Conservation (phyloP, 2,888 invertebrate species). For the Cinara cedri region DNA sequence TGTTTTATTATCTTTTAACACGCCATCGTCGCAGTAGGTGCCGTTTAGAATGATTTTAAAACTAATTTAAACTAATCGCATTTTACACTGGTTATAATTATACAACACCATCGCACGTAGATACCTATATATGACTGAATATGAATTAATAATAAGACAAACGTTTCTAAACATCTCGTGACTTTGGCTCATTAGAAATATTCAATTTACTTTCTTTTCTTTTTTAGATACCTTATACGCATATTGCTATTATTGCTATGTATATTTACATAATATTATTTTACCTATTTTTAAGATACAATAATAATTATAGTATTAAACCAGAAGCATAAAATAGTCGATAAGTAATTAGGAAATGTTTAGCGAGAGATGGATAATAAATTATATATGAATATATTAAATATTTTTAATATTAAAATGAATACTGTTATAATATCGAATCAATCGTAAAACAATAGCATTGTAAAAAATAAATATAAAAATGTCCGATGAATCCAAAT, state of each 20-base stretch:
- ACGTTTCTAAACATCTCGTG: slow-evolving; percentile 38
- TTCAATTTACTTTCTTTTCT: slow-evolving; percentile 25
- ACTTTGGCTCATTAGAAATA: slow-evolving; percentile 32
- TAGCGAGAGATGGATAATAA: no score
- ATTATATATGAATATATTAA: no score
- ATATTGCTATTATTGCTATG: slow-evolving; percentile 3
- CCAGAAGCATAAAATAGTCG: no score
- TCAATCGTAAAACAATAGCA: no score
- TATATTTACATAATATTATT: not conserved
- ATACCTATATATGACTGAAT: not conserved
- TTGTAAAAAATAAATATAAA: no score
- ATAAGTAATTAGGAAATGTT: no score
- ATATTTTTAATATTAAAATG: no score
- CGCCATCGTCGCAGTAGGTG: slow-evolving; percentile 23
- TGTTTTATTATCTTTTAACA: slow-evolving; percentile 45
- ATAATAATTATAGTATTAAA: no score
- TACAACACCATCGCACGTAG: slow-evolving; percentile 1
- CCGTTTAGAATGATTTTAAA: slow-evolving; percentile 18
- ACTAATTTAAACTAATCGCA: slow-evolving; percentile 40
- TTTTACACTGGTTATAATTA: slow-evolving; percentile 26
- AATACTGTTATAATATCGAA: no score
- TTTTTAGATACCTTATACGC: slow-evolving; percentile 10
- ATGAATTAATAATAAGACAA: slow-evolving; percentile 33
- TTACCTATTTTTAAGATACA: no score
- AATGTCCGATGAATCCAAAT: no score